Percentiles rank a stretch among this genome's conserved stretches.
These are phyloP conservation scores for Drosophila kuntzei DNA, from an alignment of 2,888 invertebrate genomes.

Conservation along the genomic window DNA sequence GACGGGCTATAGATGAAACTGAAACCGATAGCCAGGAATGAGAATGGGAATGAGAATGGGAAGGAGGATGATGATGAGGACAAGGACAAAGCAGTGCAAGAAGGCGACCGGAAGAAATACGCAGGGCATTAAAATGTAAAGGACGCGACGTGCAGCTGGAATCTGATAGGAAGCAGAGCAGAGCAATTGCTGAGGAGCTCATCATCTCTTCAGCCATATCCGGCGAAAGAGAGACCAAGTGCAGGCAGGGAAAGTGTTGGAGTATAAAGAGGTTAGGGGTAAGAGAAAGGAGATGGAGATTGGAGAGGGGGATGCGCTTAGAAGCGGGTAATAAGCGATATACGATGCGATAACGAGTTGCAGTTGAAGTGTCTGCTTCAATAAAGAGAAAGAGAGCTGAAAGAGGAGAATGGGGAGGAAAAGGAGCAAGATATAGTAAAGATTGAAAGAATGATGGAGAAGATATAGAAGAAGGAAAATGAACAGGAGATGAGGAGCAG, in stretches of 20 bases:
- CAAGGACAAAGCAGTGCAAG: conserved; percentile 31
- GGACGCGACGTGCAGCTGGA: conserved; percentile 70
- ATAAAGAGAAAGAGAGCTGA: background rate
- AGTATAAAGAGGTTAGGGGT: background rate
- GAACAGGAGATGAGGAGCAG: background rate
- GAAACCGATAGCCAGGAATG: conserved; percentile 46
- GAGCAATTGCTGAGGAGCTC: conserved; percentile 46
- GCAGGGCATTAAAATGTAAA: conserved; percentile 52
- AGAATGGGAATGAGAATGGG: background rate
- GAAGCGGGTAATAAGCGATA: conserved; percentile 75
- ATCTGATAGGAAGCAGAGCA: conserved; percentile 70
- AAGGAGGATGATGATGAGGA: background rate
- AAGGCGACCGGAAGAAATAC: conserved; percentile 72
- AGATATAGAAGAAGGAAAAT: background rate
- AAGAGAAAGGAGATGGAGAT: background rate
- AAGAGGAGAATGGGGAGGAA: background rate
- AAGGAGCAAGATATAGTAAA: background rate
- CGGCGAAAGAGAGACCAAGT: conserved; percentile 44
- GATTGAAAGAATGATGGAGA: background rate
- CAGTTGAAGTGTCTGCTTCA: conserved; percentile 55
- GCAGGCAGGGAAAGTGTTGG: conserved; percentile 58
- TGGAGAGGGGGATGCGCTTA: conserved; percentile 22
- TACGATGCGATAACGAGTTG: conserved; percentile 78
- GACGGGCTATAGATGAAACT: conserved; percentile 57
- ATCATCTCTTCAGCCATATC: conserved; percentile 73